Conservation (phyloP, 2,113 vertebrate species). For the Sinocyclocheilus anophthalmus region DNA sequence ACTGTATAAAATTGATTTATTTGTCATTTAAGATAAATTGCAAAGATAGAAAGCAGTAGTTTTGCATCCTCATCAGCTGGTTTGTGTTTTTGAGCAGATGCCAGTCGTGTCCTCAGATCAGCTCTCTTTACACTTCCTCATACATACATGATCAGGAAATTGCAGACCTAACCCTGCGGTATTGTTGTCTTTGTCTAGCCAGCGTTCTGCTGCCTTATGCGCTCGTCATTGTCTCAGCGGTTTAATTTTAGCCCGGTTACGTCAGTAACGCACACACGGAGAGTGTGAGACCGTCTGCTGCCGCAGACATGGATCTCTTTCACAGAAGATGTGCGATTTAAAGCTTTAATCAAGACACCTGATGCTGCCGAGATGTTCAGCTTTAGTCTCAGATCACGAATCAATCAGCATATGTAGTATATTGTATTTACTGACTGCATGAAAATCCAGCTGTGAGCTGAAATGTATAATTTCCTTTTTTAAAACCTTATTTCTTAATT, state of each 20-base stretch:
- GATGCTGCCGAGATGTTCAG: not conserved
- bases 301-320: not conserved
- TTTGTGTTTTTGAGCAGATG: not conserved
- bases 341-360: not conserved
- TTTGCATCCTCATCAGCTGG: not conserved
- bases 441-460: not conserved
- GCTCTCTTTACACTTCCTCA: not conserved
- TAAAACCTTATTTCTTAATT: not conserved
- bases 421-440: not conserved
- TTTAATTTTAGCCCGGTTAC: conserved; percentile 27
- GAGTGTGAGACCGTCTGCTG: not conserved
- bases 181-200: conserved; percentile 10
- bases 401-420: not conserved
- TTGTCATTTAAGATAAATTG: not conserved
- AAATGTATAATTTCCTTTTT: not conserved
- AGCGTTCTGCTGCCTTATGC: not conserved
- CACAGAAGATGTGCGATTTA: not conserved
- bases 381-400: not conserved
- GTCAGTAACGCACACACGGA: not conserved
- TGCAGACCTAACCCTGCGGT: not conserved
- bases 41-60: not conserved
- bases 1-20: too few relatives aligned
- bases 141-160: not conserved
- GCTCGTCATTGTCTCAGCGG: conserved; percentile 13
- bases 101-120: not conserved